Percentiles rank a stretch among this genome's conserved stretches.
These are phyloP conservation scores for Dendrocincla fuliginosa DNA, from an alignment of 2,797 vertebrate genomes.

Conservation along the genomic window DNA sequence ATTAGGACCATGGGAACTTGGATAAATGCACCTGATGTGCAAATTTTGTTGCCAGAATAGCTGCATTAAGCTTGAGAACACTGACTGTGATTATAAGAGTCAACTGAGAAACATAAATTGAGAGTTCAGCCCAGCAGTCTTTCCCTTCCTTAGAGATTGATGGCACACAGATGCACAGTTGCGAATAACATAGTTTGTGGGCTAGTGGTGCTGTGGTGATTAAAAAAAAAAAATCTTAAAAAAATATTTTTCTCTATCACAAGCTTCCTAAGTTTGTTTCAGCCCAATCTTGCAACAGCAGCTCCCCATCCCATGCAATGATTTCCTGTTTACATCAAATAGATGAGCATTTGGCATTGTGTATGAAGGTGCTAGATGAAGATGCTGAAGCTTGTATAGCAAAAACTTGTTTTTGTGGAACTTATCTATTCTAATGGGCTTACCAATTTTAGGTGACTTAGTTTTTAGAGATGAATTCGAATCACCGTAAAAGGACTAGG, in stretches of 20 bases:
- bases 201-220: background rate
- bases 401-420: background rate
- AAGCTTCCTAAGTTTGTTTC: background rate
- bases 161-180: constrained; percentile 12
- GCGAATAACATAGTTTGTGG: constrained; percentile 15
- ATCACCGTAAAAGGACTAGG: background rate
- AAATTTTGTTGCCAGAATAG: constrained; percentile 37
- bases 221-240: background rate
- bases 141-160: constrained; percentile 32
- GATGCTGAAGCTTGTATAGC: background rate
- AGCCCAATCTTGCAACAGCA: background rate
- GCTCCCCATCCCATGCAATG: background rate
- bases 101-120: constrained; percentile 55
- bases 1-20: constrained; percentile 26
- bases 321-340: background rate
- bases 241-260: background rate
- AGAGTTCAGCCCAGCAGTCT: constrained; percentile 12
- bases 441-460: background rate
- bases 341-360: background rate
- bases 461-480: background rate
- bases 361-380: background rate
- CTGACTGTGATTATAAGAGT: constrained; percentile 16
- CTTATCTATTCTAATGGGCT: background rate
- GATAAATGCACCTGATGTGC: constrained; percentile 24
- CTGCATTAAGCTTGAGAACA: background rate